Conservation (phyloP, 2,113 vertebrate genomes). For the Heterotis niloticus region DNA sequence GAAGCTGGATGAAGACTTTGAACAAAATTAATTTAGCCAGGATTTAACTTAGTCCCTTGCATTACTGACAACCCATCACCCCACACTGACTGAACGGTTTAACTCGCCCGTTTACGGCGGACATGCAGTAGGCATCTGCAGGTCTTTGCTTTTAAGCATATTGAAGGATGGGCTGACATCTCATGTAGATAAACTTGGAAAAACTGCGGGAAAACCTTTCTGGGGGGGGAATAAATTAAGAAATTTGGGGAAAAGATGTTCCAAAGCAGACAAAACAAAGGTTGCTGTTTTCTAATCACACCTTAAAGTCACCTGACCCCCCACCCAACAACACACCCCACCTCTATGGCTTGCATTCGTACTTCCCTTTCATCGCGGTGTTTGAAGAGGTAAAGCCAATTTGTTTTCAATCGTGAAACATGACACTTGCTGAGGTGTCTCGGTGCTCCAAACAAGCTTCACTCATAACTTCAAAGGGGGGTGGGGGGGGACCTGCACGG, state of each 20-base stretch:
- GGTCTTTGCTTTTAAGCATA: background rate
- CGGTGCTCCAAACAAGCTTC: constrained; percentile 50
- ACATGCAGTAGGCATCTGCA: background rate
- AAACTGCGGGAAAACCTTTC: background rate
- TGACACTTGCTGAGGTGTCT: constrained; percentile 43
- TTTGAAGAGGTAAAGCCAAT: constrained; percentile 54
- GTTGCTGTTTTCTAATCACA: constrained; percentile 29
- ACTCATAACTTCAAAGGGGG: constrained; percentile 27
- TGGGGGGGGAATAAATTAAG: background rate
- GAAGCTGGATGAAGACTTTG: constrained; percentile 15
- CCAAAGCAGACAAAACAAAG: constrained; percentile 44
- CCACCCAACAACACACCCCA: constrained; percentile 26
- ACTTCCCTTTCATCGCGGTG: constrained; percentile 40
- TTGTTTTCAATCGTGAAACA: constrained; percentile 60
- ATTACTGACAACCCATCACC: no score
- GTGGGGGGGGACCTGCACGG: background rate
- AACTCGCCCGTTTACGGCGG: background rate
- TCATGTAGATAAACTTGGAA: background rate
- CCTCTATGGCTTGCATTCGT: background rate
- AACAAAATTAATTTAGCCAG: no score
- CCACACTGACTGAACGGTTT: background rate
- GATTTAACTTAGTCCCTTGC: no score
- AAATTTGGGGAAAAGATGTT: constrained; percentile 37
- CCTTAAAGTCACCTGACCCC: constrained; percentile 27
- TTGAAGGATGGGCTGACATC: background rate